Base-by-base conservation (phyloP, 2,888 invertebrate species). In the Agapetus fuscipes region DNA sequence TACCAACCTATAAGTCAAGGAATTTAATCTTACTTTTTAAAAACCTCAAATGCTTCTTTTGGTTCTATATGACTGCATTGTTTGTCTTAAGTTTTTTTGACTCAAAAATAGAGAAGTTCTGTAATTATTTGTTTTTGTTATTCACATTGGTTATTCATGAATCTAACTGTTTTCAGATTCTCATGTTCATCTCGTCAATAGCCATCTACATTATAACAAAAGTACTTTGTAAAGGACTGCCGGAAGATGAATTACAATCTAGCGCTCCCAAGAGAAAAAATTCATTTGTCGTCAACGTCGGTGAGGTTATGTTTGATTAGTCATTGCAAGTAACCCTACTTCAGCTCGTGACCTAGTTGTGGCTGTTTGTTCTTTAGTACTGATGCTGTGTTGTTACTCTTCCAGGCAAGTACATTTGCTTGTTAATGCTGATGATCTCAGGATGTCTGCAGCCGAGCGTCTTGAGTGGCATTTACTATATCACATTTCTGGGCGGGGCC, bases 391-490 rank as follows among this genome's bases (percentile, higher is more conserved):
- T 11, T 29, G n/a, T 6, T 12, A 6, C 15, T n/a, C 6, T 15
- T 26, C 17, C 60, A 80, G 82, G 79, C 37, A 79, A 78, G 53
- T 82, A 80, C 59, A 52, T 77, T 4, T 74, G 75, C 13, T 59
- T 83, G 29, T 67, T 74, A 34, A 67, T 78, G 6, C 62, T 86
- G 51, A 83, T 84, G 64, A 66, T 80, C 49, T 76, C 80, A 6
- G 85, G 84, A 1, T 78, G 84, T 43, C 65, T 90, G 56, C 75
- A 83, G 29, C 95, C 95, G 2, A 89, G 90, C 37, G 66, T 87
- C 17, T 78, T 82, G 14, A 86, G 86, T 27, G 84, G 83, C 7
- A 71, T 93, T 30, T 95, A 96, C 62, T 94, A 88, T 63, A 55
- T 93, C 37, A 72, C 83, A 39, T 95, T 95, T 61, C 71, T 96